Conservation (phyloP, 2,888 invertebrate species). For the Hypomecis punctinalis region DNA sequence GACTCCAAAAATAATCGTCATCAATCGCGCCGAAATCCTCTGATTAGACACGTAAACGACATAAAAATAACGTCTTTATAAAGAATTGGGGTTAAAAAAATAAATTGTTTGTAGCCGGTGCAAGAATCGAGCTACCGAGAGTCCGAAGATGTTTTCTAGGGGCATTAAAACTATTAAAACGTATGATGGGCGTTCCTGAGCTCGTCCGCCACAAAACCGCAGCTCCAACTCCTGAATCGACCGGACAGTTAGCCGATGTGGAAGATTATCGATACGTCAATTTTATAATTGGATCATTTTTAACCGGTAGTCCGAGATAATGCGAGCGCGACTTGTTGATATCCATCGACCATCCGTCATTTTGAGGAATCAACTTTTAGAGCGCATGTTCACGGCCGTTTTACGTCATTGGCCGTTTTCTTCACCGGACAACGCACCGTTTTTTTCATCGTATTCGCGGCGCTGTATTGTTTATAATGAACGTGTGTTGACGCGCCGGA, state of each 20-base stretch:
- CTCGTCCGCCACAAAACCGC: slow-evolving; percentile 68
- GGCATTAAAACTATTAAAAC: slow-evolving; percentile 80
- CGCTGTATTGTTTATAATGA: too few relatives aligned
- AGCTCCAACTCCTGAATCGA: slow-evolving; percentile 77
- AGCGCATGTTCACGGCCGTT: too few relatives aligned
- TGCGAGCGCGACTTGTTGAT: slow-evolving; percentile 30
- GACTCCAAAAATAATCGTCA: slow-evolving; percentile 12
- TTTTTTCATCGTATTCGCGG: not conserved
- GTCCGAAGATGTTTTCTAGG: slow-evolving; percentile 57
- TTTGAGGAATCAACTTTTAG: too few relatives aligned
- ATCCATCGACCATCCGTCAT: not conserved
- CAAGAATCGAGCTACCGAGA: slow-evolving; percentile 25
- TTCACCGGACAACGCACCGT: not conserved
- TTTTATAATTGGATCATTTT: slow-evolving; percentile 61
- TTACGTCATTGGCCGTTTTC: not conserved
- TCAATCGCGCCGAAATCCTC: slow-evolving; percentile 26
- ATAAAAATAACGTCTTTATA: slow-evolving; percentile 43
- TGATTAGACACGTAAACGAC: slow-evolving; percentile 35
- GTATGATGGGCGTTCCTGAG: slow-evolving; percentile 69
- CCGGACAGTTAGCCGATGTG: slow-evolving; percentile 64
- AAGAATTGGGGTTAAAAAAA: slow-evolving; percentile 30
- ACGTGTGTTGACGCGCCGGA: too few relatives aligned
- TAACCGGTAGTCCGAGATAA: slow-evolving; percentile 40
- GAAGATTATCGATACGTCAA: slow-evolving; percentile 59
- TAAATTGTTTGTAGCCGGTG: slow-evolving; percentile 34